phyloP scores from a whole-genome alignment of 2,113 vertebrate species.

The Varanus komodoensis region DNA sequence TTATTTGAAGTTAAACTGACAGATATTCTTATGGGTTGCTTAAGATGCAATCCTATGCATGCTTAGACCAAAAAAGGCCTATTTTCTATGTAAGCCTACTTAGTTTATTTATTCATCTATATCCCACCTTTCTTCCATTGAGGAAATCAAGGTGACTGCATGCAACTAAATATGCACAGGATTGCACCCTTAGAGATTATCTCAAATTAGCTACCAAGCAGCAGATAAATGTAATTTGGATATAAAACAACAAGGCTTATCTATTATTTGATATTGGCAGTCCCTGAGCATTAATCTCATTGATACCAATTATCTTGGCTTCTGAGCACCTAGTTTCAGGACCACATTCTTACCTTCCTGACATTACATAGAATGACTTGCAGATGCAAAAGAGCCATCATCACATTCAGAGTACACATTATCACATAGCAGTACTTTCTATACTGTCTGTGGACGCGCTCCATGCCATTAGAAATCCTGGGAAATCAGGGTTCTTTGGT shows the following conservation, averaged over 20 bases:
- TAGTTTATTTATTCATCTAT: too few relatives aligned
- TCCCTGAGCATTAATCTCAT: background rate
- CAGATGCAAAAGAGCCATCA: background rate
- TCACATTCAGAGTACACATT: background rate
- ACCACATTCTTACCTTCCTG: background rate
- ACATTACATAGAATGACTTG: background rate
- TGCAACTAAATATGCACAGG: too few relatives aligned
- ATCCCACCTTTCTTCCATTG: too few relatives aligned
- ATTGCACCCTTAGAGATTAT: background rate
- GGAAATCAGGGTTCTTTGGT: too few relatives aligned
- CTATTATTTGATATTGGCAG: constrained; percentile 17
- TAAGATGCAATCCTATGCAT: too few relatives aligned
- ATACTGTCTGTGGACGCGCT: too few relatives aligned
- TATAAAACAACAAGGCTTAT: constrained; percentile 5
- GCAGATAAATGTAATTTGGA: constrained; percentile 12
- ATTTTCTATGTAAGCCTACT: too few relatives aligned
- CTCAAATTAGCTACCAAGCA: background rate
- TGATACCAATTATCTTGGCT: background rate
- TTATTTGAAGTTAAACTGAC: background rate
- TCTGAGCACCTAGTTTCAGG: background rate
- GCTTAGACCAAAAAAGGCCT: too few relatives aligned
- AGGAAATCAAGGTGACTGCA: too few relatives aligned
- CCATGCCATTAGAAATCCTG: background rate
- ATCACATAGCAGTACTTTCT: background rate
- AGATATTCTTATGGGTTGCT: background rate